Base-by-base conservation (phyloP, 2,888 invertebrate species). In the Drosophila austrosaltans region DNA sequence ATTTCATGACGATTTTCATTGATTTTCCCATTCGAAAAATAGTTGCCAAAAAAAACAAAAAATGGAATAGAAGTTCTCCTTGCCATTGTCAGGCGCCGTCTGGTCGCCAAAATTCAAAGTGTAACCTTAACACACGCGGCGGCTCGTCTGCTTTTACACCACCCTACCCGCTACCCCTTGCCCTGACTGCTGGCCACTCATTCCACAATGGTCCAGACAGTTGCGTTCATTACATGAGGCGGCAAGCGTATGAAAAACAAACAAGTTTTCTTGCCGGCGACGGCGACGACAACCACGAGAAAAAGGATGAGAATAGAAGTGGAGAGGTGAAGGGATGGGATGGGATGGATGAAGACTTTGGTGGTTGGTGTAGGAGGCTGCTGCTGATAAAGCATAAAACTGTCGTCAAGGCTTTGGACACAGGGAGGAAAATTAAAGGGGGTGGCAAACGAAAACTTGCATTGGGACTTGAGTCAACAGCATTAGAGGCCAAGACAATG, bases 61-160 rank as follows among this genome's bases (percentile, higher is more conserved):
- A 67, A 73, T 58, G 54, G 58, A 67, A 54, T 54, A 60, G 63
- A 59, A 54, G 59, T 67, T 69, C 62, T 72, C 62, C 59, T 59
- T 40, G 59, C 59, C 76, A 65, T 57, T 48, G 22, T 10, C 53
- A 78, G 84, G 81, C 84, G 84, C 81, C 85, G 87, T 85, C 86
- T 85, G 71, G 85, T 69, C 84, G 82, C 75, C 54, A 68, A 63
- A 79, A 75, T 75, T 79, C 77, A 81, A 77, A 80, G 40, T 81
- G 67, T 85, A 85, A 85, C 85, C 85, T 87, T 85, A 82, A 77
- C 81, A 87, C 77, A 82, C 76, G 69, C 76, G 69, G 74, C 70
- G 63, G 53, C 64, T 32, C n/a, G 63, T 1, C 10, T 28, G 16
- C 56, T 56, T 28, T 28, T 22, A 30, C 48, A 7, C 28, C 63